A percentile compares a stretch with the other conserved stretches of the same genome.
Conservation (phyloP, 2,113 vertebrate species). For the Bettongia penicillata region DNA sequence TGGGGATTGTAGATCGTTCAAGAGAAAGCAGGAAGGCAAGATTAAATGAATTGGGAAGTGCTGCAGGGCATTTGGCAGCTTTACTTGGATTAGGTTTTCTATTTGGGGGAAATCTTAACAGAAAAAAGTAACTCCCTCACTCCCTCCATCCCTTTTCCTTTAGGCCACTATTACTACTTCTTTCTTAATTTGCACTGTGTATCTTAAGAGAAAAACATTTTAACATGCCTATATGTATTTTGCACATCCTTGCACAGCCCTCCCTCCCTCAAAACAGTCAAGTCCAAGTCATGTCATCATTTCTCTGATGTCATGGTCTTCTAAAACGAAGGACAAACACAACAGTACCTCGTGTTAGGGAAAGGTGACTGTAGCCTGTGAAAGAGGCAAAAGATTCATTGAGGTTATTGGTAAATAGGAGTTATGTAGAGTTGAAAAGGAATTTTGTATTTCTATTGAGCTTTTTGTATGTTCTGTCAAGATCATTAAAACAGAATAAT, state of each 20-base stretch:
- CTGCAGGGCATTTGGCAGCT: background rate
- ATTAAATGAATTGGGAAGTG: background rate
- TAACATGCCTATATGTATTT: background rate
- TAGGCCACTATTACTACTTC: background rate
- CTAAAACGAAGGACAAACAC: too few species aligned
- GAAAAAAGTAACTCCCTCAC: background rate
- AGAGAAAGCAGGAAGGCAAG: background rate
- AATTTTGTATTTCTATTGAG: constrained; percentile 20
- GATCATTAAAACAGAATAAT: constrained; percentile 1
- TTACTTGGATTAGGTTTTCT: background rate
- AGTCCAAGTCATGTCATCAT: too few species aligned
- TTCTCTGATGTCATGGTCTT: too few species aligned
- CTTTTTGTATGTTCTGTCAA: constrained; percentile 27
- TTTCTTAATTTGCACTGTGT: background rate
- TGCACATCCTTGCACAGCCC: background rate
- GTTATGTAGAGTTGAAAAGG: background rate
- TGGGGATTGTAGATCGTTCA: background rate
- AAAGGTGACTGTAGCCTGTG: constrained; percentile 39
- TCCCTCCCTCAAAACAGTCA: too few species aligned
- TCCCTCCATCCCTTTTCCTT: background rate
- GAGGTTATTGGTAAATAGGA: constrained; percentile 35
- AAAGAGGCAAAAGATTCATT: constrained; percentile 39
- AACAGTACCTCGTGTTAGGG: constrained; percentile 22
- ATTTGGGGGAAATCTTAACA: background rate
- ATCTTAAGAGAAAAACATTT: background rate